Evolutionary conservation across 1,140 invertebrate species (phyloP).

Genomic region (Brachionus koreanus): DNA sequence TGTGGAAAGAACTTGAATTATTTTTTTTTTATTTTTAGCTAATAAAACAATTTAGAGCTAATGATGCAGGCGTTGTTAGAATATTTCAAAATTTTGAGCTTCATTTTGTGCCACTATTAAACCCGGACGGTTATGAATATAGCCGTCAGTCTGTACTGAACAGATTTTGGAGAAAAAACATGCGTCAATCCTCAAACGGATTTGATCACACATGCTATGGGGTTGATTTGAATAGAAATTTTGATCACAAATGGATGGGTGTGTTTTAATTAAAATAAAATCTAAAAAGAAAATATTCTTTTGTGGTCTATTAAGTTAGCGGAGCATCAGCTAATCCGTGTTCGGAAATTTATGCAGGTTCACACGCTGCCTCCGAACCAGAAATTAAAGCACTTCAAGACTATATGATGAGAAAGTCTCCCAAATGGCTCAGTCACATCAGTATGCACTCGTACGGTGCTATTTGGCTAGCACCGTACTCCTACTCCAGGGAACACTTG

Average conservation of each 20-base stretch:
- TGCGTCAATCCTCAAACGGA: not conserved
- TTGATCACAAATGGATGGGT: constrained; percentile 44
- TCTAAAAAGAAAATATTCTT: not conserved
- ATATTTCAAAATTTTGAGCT: constrained; percentile 29
- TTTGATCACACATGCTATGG: constrained; percentile 26
- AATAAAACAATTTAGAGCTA: not conserved
- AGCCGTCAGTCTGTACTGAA: not conserved
- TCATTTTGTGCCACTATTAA: constrained; percentile 34
- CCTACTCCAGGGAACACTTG: not conserved
- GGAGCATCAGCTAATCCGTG: constrained; percentile 40
- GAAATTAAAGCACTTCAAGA: constrained; percentile 15
- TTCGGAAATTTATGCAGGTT: constrained; percentile 30
- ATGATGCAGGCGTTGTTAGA: not conserved
- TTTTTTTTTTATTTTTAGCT: not conserved
- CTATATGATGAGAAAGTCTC: not conserved
- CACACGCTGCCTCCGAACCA: constrained; percentile 12
- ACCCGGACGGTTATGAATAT: constrained; percentile 41
- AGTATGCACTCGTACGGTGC: constrained; percentile 42
- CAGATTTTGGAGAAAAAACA: constrained; percentile 45
- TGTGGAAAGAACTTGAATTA: too few relatives aligned
- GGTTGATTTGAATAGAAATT: constrained; percentile 44
- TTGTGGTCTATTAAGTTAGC: constrained; percentile 7
- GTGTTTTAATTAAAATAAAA: not conserved
- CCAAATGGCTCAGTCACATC: constrained; percentile 9
- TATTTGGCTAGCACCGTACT: constrained; percentile 34